Percentiles rank a stretch among this genome's conserved stretches.
phyloP scores from a whole-genome alignment of 2,113 vertebrate genomes.

The Plecturocebus donacophilus region DNA sequence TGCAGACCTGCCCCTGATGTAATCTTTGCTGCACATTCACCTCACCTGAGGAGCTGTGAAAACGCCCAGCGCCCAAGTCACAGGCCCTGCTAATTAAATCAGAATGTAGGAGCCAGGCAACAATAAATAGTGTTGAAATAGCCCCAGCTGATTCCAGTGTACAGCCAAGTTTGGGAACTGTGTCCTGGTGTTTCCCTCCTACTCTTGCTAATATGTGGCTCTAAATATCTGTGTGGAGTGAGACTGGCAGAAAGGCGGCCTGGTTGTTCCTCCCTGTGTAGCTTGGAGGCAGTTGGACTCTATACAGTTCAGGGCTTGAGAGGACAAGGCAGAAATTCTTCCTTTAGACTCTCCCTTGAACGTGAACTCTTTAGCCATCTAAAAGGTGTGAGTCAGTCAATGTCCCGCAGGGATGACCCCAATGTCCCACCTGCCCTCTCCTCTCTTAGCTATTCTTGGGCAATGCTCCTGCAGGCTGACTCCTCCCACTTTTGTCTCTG shows the following conservation, averaged over 20 bases:
- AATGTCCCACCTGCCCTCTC: background rate
- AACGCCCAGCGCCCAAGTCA: background rate
- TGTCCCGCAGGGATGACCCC: background rate
- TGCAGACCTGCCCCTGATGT: background rate
- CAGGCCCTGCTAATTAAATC: background rate
- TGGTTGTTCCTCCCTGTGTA: background rate
- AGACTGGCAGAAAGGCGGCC: background rate
- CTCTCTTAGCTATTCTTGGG: background rate
- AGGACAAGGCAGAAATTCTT: background rate
- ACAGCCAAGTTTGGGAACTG: background rate
- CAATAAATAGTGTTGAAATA: background rate
- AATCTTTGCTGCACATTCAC: background rate
- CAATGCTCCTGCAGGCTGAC: background rate
- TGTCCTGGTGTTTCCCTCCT: background rate
- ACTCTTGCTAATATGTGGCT: background rate
- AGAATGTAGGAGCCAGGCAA: background rate
- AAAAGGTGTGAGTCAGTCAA: background rate
- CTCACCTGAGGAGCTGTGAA: background rate
- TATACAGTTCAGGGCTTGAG: background rate
- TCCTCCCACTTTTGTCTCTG: background rate
- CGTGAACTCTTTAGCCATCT: background rate
- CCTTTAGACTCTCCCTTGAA: background rate
- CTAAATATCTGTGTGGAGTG: too few species aligned
- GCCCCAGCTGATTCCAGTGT: background rate
- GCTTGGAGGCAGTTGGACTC: background rate